A percentile compares a stretch with the other conserved stretches of the same genome.
phyloP scores from a whole-genome alignment of 2,113 vertebrate genomes.

The Oncorhynchus clarkii region DNA sequence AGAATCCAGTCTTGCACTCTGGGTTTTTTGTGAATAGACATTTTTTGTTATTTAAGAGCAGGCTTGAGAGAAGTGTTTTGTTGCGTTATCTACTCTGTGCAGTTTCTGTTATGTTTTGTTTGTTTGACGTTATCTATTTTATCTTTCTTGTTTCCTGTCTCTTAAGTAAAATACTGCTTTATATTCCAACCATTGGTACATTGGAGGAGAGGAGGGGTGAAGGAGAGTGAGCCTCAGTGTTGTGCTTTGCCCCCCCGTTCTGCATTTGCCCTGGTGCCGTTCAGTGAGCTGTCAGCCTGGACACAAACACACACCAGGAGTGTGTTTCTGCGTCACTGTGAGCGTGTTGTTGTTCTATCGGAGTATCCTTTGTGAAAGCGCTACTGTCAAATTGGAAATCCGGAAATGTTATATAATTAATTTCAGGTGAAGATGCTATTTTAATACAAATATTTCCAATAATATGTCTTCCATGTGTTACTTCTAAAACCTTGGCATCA shows the following conservation, averaged over 20 bases:
- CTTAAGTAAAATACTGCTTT: neutral
- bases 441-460: constrained; percentile 92
- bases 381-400: constrained; percentile 45
- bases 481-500: neutral
- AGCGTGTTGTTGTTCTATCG: constrained; percentile 19
- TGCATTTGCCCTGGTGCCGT: neutral
- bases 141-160: constrained; percentile 25
- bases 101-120: neutral
- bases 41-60: constrained; percentile 63
- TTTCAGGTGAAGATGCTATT: constrained; percentile 89
- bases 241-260: no score
- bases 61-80: constrained; percentile 66
- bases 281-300: neutral
- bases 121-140: constrained; percentile 5
- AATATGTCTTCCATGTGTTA: neutral
- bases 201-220: neutral
- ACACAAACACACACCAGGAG: constrained; percentile 17
- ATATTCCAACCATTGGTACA: no score
- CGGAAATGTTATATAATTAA: constrained; percentile 67
- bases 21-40: constrained; percentile 80
- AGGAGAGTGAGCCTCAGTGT: neutral
- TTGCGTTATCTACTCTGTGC: constrained; percentile 58
- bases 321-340: constrained; percentile 26
- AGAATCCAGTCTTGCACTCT: constrained; percentile 82
- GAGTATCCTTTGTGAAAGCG: constrained; percentile 52